Conservation (phyloP, 2,797 vertebrate genomes). For the Spizella passerina region DNA sequence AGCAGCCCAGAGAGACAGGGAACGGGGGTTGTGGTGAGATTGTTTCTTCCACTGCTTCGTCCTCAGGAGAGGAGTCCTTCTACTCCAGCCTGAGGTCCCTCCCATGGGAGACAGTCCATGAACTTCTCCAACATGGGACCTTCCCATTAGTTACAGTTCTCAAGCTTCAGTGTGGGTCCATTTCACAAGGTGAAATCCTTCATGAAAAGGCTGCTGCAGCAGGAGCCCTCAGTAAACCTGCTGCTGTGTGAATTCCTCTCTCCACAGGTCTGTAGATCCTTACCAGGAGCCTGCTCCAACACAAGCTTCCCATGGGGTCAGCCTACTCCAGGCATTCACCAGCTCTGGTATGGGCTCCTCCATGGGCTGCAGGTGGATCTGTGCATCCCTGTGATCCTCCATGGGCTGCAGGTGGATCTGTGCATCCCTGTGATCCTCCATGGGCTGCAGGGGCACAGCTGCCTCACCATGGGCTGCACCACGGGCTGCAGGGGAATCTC, state of each 20-base stretch:
- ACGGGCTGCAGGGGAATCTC: too few species aligned
- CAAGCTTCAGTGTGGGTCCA: background rate
- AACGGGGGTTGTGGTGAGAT: background rate
- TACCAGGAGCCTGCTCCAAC: background rate
- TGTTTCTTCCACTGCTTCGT: background rate
- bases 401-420: background rate
- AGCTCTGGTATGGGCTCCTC: background rate
- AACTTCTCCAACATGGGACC: background rate
- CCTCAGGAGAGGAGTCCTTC: background rate
- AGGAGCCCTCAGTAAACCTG: background rate
- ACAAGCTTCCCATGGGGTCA: background rate
- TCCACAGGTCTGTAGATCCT: background rate
- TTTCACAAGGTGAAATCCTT: background rate
- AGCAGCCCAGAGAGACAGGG: background rate
- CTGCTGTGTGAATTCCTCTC: background rate
- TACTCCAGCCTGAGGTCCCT: background rate
- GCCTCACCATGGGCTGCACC: too few species aligned
- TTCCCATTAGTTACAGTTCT: accelerated
- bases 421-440: background rate
- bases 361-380: background rate
- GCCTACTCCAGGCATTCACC: background rate
- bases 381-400: too few species aligned
- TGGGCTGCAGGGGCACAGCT: too few species aligned
- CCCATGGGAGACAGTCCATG: background rate
- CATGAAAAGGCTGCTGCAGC: background rate